phyloP scores from a whole-genome alignment of 2,797 vertebrate genomes.

The Todus mexicanus region DNA sequence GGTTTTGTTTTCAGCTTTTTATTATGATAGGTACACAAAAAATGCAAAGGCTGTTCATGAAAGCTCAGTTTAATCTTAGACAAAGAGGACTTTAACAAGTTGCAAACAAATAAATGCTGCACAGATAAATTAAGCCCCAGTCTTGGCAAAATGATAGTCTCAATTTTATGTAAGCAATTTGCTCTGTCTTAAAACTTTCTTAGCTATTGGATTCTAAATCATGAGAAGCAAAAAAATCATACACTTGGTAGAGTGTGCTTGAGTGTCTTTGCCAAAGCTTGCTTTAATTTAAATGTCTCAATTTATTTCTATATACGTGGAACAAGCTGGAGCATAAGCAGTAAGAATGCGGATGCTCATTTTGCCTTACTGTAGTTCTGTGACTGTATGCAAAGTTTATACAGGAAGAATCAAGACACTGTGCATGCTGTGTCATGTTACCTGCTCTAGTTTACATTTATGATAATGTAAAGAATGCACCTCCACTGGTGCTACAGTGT shows the following conservation, averaged over 20 bases:
- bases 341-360: background rate
- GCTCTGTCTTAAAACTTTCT: background rate
- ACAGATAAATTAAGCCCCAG: background rate
- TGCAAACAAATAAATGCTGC: background rate
- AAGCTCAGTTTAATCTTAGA: background rate
- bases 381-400: background rate
- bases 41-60: background rate
- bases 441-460: background rate
- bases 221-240: background rate
- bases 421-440: background rate
- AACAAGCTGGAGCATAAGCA: background rate
- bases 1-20: background rate
- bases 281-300: background rate
- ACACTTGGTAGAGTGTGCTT: background rate
- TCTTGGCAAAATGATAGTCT: background rate
- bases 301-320: background rate
- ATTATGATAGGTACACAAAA: background rate
- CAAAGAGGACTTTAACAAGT: background rate
- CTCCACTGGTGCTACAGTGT: background rate
- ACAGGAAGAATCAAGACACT: background rate
- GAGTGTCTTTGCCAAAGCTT: background rate
- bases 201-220: background rate
- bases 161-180: background rate
- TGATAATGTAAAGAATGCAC: background rate
- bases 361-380: background rate